Evolutionary conservation across 2,888 invertebrate genomes (phyloP), one percentile per base, ranked within the genome.

Genomic region (Pammene fasciana): DNA sequence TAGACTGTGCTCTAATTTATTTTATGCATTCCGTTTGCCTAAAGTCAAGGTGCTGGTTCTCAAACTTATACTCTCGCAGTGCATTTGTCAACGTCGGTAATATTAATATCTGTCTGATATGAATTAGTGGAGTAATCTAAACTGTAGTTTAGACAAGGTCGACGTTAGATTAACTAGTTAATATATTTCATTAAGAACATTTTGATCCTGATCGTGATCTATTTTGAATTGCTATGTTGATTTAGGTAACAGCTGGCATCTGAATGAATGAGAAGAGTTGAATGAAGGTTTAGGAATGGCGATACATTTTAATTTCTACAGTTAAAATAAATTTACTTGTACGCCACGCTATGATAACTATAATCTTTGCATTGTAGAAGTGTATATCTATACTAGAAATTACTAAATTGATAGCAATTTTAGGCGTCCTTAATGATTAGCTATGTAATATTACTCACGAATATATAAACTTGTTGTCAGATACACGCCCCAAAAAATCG

Each of bases 401-500:
- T 26, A 26, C 26, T 26, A 26, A 26, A 26, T 4, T 3, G 2
- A 26, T 26, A 4, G 26, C 26, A 26, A 26, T 26, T 26, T 26
- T 26, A 26, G 26, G 26, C 26, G 26, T 26, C 26, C 26, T 26
- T 4, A 4, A 26, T 26, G 26, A 3, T 26, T 26, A 26, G n/a
- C n/a, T n/a, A n/a, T n/a, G n/a, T n/a, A 26, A 26, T 38, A 38
- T 38, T 38, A 2, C 9, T 38, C 38, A 7, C 8, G 2, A 6
- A 38, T 2, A 38, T 38, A 9, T 9, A 5, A 5, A 9, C 8
- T 38, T 38, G 38, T 38, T 7, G 38, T 9, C 80, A 98, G 98
- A 81, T 99, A 99, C 85, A 97, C 97, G 0, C 98, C 99, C 0
- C 98, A 98, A 87, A 96, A 95, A 78, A 96, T 98, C 66, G 97